Conservation (phyloP, 2,113 vertebrate genomes). For the Sylvia atricapilla region DNA sequence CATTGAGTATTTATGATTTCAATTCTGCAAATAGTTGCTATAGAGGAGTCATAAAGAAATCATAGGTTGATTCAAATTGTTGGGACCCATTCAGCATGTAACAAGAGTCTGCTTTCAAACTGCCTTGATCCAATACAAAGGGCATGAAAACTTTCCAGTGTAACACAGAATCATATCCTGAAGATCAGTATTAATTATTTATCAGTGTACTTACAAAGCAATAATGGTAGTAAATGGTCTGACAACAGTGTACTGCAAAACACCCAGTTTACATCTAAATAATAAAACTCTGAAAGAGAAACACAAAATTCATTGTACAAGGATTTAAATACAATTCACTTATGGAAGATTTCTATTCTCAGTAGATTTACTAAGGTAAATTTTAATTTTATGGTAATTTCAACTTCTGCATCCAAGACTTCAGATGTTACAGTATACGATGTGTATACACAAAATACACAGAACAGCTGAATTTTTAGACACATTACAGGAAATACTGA, state of each 20-base stretch:
- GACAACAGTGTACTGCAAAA: constrained; percentile 95
- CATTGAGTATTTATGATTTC: not conserved
- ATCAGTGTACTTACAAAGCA: constrained; percentile 87
- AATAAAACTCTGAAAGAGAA: constrained; percentile 85
- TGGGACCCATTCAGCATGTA: not conserved
- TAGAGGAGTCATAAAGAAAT: constrained; percentile 2
- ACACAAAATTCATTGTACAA: not conserved
- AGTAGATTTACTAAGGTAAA: not conserved
- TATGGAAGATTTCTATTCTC: not conserved
- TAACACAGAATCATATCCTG: not conserved
- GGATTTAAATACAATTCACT: not conserved
- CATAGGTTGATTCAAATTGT: not conserved
- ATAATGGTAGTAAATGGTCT: constrained; percentile 93
- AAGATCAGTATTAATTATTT: not conserved
- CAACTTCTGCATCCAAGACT: not conserved
- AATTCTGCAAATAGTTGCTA: not conserved
- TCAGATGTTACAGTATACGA: not conserved
- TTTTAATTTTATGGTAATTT: not conserved
- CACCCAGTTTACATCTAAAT: constrained; percentile 93
- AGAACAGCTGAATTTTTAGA: not conserved
- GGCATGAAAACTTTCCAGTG: not conserved
- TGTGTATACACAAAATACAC: not conserved
- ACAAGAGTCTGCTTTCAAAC: not conserved
- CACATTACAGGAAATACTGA: not conserved
- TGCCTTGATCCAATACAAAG: not conserved